These are phyloP conservation scores for Notothenia rossii DNA, from an alignment of 2,113 vertebrate genomes.

Conservation along the genomic window DNA sequence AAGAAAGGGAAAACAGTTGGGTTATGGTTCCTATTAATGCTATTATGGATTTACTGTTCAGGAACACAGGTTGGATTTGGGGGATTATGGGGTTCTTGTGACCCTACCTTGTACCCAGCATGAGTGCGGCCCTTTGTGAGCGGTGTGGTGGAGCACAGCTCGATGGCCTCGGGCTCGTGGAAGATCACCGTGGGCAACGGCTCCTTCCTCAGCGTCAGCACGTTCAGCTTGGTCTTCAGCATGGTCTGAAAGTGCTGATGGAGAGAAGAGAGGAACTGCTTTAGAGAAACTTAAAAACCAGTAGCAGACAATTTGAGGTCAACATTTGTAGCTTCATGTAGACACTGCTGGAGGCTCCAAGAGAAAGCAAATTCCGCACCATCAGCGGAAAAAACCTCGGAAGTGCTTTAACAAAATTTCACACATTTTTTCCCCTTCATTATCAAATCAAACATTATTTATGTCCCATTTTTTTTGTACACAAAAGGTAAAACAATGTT, in stretches of 20 bases:
- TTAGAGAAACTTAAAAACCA: conserved; percentile 17
- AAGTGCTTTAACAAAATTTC: too few species aligned
- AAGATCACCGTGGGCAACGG: conserved; percentile 96
- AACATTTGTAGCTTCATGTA: not conserved
- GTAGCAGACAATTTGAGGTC: not conserved
- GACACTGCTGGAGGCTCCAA: conserved; percentile 12
- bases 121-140: conserved; percentile 90
- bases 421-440: too few species aligned
- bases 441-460: too few species aligned
- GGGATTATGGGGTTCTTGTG: conserved; percentile 59
- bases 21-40: conserved; percentile 58
- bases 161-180: conserved; percentile 97
- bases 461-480: too few species aligned
- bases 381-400: not conserved
- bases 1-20: conserved; percentile 51
- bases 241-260: conserved; percentile 98
- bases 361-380: conserved; percentile 2
- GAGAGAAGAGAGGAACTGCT: conserved; percentile 47
- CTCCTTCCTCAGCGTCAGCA: conserved; percentile 96
- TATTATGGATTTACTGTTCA: conserved; percentile 58
- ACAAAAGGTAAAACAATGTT: too few species aligned
- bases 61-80: conserved; percentile 44
- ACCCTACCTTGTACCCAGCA: conserved; percentile 94
- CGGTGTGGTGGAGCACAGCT: conserved; percentile 94
- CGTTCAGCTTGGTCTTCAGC: conserved; percentile 98